A percentile compares a stretch with the other conserved stretches of the same genome.
Conservation (phyloP, 2,888 invertebrate genomes). For the Apomyelois bistriatella region DNA sequence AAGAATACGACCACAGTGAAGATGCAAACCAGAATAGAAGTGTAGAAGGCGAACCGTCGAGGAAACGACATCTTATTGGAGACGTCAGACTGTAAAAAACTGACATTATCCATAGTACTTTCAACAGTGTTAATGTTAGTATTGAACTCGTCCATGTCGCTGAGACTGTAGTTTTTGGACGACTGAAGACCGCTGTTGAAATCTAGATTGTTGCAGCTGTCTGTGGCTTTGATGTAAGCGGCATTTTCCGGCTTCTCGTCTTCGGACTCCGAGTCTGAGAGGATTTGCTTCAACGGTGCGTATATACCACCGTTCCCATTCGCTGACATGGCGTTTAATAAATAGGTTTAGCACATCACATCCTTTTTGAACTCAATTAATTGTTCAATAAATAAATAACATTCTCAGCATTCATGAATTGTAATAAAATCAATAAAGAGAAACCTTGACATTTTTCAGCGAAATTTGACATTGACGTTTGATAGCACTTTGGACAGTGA, state of each 20-base stretch:
- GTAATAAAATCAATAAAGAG: not conserved
- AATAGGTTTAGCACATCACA: conserved; percentile 10
- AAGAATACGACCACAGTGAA: conserved; percentile 86
- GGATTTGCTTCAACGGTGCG: conserved; percentile 87
- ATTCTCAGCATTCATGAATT: not conserved
- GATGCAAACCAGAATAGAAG: conserved; percentile 85
- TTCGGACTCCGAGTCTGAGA: conserved; percentile 89
- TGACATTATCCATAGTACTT: conserved; percentile 73
- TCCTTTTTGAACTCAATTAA: not conserved
- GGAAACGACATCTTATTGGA: conserved; percentile 83
- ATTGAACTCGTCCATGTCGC: conserved; percentile 71
- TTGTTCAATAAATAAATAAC: not conserved
- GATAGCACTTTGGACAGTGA: not conserved
- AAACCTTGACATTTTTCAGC: not conserved
- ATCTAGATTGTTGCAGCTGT: conserved; percentile 66
- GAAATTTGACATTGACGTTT: not conserved
- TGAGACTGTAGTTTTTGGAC: conserved; percentile 67
- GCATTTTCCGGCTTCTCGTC: conserved; percentile 80
- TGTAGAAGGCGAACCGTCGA: conserved; percentile 84
- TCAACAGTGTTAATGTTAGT: conserved; percentile 69
- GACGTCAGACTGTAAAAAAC: conserved; percentile 67
- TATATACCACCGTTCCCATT: conserved; percentile 80
- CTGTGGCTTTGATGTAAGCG: conserved; percentile 48
- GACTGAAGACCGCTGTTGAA: conserved; percentile 68
- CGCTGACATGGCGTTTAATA: conserved; percentile 56